Evolutionary conservation across 2,888 invertebrate genomes (phyloP).

Genomic region (Mesorhabditis spiculigera): DNA sequence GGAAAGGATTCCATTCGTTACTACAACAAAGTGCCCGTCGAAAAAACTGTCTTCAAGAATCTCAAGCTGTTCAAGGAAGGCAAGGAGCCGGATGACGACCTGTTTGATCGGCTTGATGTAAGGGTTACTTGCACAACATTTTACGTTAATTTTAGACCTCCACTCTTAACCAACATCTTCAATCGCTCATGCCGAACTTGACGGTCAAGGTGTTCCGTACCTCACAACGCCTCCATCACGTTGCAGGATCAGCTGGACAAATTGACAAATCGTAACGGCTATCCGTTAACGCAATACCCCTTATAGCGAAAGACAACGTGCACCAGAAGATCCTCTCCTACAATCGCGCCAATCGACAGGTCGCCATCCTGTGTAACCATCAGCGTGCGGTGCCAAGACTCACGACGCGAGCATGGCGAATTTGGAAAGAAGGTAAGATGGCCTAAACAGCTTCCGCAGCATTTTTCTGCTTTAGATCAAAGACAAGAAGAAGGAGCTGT

Average conservation of each 20-base stretch:
- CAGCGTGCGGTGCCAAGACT: conserved; percentile 94
- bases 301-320: conserved; percentile 61
- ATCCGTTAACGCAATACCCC: neutral
- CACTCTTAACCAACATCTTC: conserved; percentile 93
- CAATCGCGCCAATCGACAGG: conserved; percentile 94
- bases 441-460: neutral
- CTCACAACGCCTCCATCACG: conserved; percentile 97
- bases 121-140: conserved; percentile 39
- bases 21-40: conserved; percentile 87
- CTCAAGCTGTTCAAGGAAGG: conserved; percentile 93
- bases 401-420: conserved; percentile 97
- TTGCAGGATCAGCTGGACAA: conserved; percentile 89
- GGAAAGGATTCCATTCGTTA: conserved; percentile 89
- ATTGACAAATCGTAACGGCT: conserved; percentile 72
- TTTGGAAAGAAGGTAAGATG: conserved; percentile 69
- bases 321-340: conserved; percentile 76
- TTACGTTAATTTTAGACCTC: conserved; percentile 68
- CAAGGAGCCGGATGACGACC: conserved; percentile 87
- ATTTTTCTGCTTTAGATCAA: conserved; percentile 68
- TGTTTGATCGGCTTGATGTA: conserved; percentile 91
- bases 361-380: conserved; percentile 99
- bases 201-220: conserved; percentile 99
- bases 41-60: conserved; percentile 96
- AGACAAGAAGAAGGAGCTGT: conserved; percentile 80
- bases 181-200: conserved; percentile 91